Evolutionary conservation across 1,140 invertebrate species (phyloP).

Genomic region (Palaemon carinicauda): DNA sequence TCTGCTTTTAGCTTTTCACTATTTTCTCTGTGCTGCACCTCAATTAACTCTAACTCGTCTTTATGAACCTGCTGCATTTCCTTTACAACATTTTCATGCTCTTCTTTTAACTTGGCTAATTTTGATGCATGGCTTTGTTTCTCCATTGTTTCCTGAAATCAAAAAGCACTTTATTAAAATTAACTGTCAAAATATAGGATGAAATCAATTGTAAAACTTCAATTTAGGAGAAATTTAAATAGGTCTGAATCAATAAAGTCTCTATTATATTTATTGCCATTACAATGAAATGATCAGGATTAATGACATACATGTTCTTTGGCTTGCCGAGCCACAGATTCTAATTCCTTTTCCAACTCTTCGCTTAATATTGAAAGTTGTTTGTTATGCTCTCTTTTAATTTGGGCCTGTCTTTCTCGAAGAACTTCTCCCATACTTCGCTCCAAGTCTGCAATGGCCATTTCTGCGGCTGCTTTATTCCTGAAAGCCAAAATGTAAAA

Average conservation of each 20-base stretch:
- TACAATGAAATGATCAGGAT: background rate
- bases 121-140: slow-evolving; percentile 18
- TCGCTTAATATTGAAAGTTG: slow-evolving; percentile 13
- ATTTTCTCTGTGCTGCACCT: slow-evolving; percentile 18
- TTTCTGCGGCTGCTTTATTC: slow-evolving; percentile 13
- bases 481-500: background rate
- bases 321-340: slow-evolving; percentile 30
- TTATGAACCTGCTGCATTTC: background rate
- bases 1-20: slow-evolving; percentile 24
- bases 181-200: background rate
- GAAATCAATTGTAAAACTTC: background rate
- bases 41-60: background rate
- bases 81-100: background rate
- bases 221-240: background rate
- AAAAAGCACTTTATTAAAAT: background rate
- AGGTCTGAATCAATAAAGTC: too few relatives aligned
- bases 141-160: slow-evolving; percentile 20
- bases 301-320: slow-evolving; percentile 14
- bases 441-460: slow-evolving; percentile 26
- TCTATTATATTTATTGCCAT: background rate
- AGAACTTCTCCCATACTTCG: slow-evolving; percentile 26
- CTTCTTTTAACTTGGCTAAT: slow-evolving; percentile 14
- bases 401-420: slow-evolving; percentile 14
- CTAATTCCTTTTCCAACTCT: slow-evolving; percentile 37
- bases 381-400: slow-evolving; percentile 28